phyloP scores from a whole-genome alignment of 2,888 invertebrate genomes.

The Elmis aenea region DNA sequence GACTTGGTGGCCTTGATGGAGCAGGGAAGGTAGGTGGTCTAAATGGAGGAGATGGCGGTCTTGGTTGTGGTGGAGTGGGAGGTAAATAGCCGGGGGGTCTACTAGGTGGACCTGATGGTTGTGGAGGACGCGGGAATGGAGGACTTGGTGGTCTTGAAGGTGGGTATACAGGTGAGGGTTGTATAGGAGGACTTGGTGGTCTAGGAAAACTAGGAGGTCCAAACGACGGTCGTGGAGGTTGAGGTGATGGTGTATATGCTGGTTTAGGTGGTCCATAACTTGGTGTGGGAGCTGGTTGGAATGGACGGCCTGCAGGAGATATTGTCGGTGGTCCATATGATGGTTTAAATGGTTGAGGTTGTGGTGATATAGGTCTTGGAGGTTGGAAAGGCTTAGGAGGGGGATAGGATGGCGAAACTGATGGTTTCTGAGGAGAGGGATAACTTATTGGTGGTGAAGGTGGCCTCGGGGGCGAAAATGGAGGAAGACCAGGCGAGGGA shows the following conservation, averaged over 20 bases:
- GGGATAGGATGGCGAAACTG: slow-evolving; percentile 22
- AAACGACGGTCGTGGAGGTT: background rate
- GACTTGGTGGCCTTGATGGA: slow-evolving; percentile 32
- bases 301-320: slow-evolving; percentile 9
- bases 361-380: slow-evolving; percentile 31
- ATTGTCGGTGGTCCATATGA: slow-evolving; percentile 11
- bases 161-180: slow-evolving; percentile 10
- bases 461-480: slow-evolving; percentile 25
- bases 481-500: slow-evolving; percentile 26
- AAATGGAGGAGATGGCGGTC: slow-evolving; percentile 3
- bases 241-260: slow-evolving; percentile 13
- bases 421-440: slow-evolving; percentile 10
- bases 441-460: slow-evolving; percentile 23
- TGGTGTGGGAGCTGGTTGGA: slow-evolving; percentile 12
- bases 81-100: slow-evolving; percentile 7
- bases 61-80: slow-evolving; percentile 9
- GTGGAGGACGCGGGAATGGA: slow-evolving; percentile 13
- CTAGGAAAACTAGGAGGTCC: background rate
- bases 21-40: slow-evolving; percentile 21
- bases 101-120: slow-evolving; percentile 8
- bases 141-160: slow-evolving; percentile 13
- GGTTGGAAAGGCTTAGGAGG: slow-evolving; percentile 27
- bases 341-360: slow-evolving; percentile 17
- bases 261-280: slow-evolving; percentile 9
- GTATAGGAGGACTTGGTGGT: slow-evolving; percentile 4